These are phyloP conservation scores for Cloeon dipterum DNA, from an alignment of 2,888 invertebrate genomes.

Conservation along the genomic window DNA sequence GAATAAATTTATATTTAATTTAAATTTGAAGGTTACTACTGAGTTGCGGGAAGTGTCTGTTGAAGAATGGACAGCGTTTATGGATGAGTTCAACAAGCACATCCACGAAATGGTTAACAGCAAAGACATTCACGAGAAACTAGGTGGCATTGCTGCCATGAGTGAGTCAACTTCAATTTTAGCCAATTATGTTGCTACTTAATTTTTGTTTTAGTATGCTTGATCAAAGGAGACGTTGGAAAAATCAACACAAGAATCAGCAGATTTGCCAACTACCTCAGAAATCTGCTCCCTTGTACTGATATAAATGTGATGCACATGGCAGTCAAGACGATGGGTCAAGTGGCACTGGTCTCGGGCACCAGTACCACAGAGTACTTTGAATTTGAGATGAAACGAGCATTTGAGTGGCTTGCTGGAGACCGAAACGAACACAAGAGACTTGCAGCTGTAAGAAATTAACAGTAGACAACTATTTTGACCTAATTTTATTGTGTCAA, in stretches of 20 bases:
- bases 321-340: constrained; percentile 86
- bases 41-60: constrained; percentile 72
- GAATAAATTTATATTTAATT: not conserved
- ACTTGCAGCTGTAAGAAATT: constrained; percentile 50
- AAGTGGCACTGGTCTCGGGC: constrained; percentile 73
- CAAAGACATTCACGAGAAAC: constrained; percentile 78
- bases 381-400: constrained; percentile 91
- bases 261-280: constrained; percentile 77
- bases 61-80: constrained; percentile 73
- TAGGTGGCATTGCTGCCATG: constrained; percentile 87
- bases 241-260: constrained; percentile 76
- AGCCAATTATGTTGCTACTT: constrained; percentile 2
- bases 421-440: constrained; percentile 78
- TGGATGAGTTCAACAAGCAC: constrained; percentile 87
- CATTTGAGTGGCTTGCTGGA: constrained; percentile 84
- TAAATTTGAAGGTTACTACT: constrained; percentile 34
- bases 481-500: constrained; percentile 6
- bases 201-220: constrained; percentile 41
- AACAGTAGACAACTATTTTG: not conserved
- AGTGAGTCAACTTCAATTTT: constrained; percentile 22
- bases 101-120: constrained; percentile 93
- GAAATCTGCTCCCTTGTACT: constrained; percentile 70
- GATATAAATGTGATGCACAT: constrained; percentile 90
- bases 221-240: constrained; percentile 82
- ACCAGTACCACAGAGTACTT: constrained; percentile 91